Evolutionary conservation across 2,888 invertebrate species (phyloP), one percentile per base, ranked within the genome.

Genomic region (Artemia sinica): DNA sequence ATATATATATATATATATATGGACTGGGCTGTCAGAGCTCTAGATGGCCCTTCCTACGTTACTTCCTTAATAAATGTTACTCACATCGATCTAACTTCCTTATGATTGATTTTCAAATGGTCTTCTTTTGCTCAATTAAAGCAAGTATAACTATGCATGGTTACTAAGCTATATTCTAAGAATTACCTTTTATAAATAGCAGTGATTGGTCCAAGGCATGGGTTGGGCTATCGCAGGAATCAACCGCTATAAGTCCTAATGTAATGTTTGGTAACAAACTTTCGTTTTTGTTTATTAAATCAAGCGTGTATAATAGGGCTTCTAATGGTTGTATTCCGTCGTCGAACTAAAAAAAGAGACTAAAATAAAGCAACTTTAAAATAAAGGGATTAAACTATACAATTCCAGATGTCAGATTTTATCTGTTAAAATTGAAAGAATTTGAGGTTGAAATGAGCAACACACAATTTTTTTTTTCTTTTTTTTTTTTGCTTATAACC

Each of bases 321-420:
- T 87, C 86, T 71, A 87, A 77, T 7, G 85, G 80, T 74, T 86
- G 86, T 70, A 86, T 82, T 14, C 86, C 86, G 73, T 86, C 85
- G 74, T 85, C 84, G 72, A 83, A 82, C 75, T 85, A 82, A 63
- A 58, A 58, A 68, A 67, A 63, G 5, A 66, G 13, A 14, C 41
- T 50, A 9, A 50, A 52, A 67, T 51, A n/a, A 49, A 41, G 10
- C 49, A 11, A 41, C 50, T 66, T n/a, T 58, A 8, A 14, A 28
- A 14, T n/a, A 69, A 66, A 12, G 48, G 41, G 18, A 10, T 18
- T 12, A 41, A 49, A 12, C 4, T 69, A 69, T 8, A 52, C 58
- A 63, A 41, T 28, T 69, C n/a, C 11, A 48, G 18, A 49, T 52
- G n/a, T 18, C n/a, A 58, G 48, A 51, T 28, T 28, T 28, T 4